Conservation (phyloP, 2,113 vertebrate genomes). For the Ictidomys tridecemlineatus region DNA sequence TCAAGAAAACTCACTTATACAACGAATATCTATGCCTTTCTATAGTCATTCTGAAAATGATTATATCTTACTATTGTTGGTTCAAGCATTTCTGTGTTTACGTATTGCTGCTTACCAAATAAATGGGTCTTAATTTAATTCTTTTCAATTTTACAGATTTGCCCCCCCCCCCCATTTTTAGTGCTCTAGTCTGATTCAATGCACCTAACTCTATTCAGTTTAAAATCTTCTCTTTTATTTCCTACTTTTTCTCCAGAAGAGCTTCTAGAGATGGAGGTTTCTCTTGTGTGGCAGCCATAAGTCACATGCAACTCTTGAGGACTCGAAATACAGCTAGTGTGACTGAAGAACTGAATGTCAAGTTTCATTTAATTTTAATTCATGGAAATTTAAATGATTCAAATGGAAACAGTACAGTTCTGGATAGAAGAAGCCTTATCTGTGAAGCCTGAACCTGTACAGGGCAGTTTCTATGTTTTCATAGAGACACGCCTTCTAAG, state of each 20-base stretch:
- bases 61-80: not conserved
- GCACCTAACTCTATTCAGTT: not conserved
- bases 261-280: not conserved
- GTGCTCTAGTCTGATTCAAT: not conserved
- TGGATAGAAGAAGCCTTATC: not conserved
- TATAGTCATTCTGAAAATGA: not conserved
- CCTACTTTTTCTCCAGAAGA: not conserved
- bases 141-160: not conserved
- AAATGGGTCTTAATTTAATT: slow-evolving; percentile 32
- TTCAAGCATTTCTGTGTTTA: not conserved
- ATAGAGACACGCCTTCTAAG: not conserved
- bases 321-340: not conserved
- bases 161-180: not conserved
- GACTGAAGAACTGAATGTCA: not conserved
- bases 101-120: not conserved
- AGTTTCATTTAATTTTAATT: not conserved
- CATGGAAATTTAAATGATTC: not conserved
- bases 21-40: not conserved
- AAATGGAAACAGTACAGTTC: not conserved
- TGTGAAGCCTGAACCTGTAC: not conserved
- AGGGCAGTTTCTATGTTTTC: not conserved
- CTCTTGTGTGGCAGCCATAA: not conserved
- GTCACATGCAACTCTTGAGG: not conserved
- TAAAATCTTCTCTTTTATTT: not conserved
- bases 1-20: not conserved